These are phyloP conservation scores for Psittacula cyanocephala DNA, from an alignment of 2,113 vertebrate species.

Conservation along the genomic window DNA sequence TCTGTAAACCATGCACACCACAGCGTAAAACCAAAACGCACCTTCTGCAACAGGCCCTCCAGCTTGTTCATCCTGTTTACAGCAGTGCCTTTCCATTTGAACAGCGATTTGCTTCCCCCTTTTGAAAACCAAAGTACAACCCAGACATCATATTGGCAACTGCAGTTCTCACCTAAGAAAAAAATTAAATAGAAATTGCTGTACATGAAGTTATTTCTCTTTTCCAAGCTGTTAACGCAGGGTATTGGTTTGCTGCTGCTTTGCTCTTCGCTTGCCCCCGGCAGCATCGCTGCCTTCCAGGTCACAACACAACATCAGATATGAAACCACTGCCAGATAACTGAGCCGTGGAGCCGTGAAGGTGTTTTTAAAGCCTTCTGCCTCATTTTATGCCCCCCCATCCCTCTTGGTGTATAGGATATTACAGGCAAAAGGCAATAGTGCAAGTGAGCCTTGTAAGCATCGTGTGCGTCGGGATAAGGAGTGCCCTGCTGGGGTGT, in stretches of 20 bases:
- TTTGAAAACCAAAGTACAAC: constrained; percentile 33
- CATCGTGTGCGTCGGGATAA: background rate
- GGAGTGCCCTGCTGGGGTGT: background rate
- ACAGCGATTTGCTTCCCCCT: constrained; percentile 16
- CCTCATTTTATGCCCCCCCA: background rate
- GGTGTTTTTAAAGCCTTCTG: background rate
- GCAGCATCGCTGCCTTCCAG: background rate
- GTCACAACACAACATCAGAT: background rate
- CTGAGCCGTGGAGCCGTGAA: background rate
- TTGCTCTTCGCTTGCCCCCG: background rate
- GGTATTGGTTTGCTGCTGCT: constrained; percentile 10
- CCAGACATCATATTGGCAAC: constrained; percentile 57
- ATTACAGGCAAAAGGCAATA: constrained; percentile 42
- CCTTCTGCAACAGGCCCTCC: constrained; percentile 60
- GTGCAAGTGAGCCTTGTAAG: constrained; percentile 38
- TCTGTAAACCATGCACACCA: constrained; percentile 81
- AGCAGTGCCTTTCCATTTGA: constrained; percentile 48
- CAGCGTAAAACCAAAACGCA: constrained; percentile 70
- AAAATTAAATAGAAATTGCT: background rate
- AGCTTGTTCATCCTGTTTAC: constrained; percentile 9
- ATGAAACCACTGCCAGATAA: background rate
- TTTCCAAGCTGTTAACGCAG: constrained; percentile 11
- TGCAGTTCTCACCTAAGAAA: constrained; percentile 24
- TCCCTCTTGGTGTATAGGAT: background rate
- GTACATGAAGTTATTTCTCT: constrained; percentile 62